Evolutionary conservation across 2,797 vertebrate species (phyloP).

Genomic region (Coccyzus lansbergi): DNA sequence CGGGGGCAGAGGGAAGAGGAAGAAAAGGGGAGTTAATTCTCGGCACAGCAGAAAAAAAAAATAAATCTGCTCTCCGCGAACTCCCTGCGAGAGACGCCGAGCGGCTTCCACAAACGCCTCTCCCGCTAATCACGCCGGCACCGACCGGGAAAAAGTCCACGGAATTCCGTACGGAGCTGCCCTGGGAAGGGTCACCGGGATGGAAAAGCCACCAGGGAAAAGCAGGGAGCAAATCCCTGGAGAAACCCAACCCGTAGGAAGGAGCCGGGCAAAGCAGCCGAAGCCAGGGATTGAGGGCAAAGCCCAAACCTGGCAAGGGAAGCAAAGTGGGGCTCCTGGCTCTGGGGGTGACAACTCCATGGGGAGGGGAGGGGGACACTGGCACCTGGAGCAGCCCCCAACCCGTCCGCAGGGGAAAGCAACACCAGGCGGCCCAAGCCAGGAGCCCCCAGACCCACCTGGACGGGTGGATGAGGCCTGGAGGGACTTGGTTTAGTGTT

Average conservation of each 20-base stretch:
- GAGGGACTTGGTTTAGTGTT: too few relatives aligned
- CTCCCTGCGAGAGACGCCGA: slow-evolving; percentile 9
- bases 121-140: neutral
- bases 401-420: neutral
- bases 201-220: neutral
- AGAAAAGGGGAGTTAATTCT: slow-evolving; percentile 72
- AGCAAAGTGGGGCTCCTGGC: rapidly evolving
- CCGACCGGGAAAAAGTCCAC: neutral
- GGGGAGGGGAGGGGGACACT: neutral
- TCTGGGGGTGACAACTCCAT: too few relatives aligned
- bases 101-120: neutral
- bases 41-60: slow-evolving; percentile 72
- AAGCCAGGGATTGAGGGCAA: neutral
- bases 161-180: rapidly evolving
- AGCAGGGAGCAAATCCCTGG: rapidly evolving
- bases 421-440: neutral
- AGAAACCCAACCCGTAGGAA: neutral
- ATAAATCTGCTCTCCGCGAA: slow-evolving; percentile 54
- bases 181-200: neutral
- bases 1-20: slow-evolving; percentile 65
- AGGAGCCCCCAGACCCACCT: neutral
- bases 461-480: too few relatives aligned
- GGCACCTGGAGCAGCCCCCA: neutral
- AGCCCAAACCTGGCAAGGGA: neutral
- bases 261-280: rapidly evolving